Conservation (phyloP, 2,797 vertebrate species). For the Sebastes matsubarae region DNA sequence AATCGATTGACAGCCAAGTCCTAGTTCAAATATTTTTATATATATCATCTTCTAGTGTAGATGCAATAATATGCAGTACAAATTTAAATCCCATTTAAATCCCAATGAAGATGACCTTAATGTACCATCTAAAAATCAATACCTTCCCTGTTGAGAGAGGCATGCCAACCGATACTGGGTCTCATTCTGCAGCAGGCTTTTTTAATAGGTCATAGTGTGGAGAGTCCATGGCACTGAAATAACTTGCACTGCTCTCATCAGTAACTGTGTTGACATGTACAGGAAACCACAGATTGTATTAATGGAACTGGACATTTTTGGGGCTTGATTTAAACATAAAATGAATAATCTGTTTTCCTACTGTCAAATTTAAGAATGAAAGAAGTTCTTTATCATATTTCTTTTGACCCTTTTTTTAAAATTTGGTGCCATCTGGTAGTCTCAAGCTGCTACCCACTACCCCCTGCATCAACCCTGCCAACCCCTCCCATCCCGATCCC, state of each 20-base stretch:
- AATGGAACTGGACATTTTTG: background rate
- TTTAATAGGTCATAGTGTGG: slow-evolving; percentile 1
- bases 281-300: background rate
- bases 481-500: background rate
- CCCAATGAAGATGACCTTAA: background rate
- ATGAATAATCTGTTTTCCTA: background rate
- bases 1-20: no score
- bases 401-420: background rate
- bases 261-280: background rate
- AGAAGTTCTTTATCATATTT: background rate
- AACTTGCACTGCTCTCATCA: background rate
- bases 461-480: background rate
- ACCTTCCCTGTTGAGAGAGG: background rate
- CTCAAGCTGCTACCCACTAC: background rate
- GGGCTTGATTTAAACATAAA: background rate
- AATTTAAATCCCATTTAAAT: background rate
- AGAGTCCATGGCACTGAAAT: background rate
- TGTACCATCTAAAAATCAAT: slow-evolving; percentile 26
- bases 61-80: background rate
- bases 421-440: background rate
- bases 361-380: background rate
- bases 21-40: background rate
- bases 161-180: background rate
- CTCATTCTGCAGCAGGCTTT: background rate
- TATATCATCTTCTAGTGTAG: background rate